Evolutionary conservation across 2,797 vertebrate species (phyloP).

Genomic region (Acomys russatus): DNA sequence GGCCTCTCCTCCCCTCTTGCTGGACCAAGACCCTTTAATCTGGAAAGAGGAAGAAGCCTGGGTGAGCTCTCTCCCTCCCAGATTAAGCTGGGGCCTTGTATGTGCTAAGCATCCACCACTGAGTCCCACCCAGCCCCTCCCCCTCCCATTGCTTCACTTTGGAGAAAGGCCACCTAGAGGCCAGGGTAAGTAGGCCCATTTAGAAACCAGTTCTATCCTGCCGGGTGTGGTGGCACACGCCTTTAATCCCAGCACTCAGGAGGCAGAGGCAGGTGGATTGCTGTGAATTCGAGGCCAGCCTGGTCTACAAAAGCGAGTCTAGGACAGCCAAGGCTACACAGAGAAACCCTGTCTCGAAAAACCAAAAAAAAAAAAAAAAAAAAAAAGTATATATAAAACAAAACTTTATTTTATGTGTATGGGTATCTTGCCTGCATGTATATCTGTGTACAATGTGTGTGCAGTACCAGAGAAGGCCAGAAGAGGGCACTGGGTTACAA

Average conservation of each 20-base stretch:
- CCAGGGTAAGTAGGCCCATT: neutral
- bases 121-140: neutral
- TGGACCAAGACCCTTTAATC: slow-evolving; percentile 98
- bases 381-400: too few relatives aligned
- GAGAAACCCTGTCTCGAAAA: too few relatives aligned
- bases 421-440: neutral
- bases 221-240: too few relatives aligned
- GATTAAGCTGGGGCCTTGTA: neutral
- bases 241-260: too few relatives aligned
- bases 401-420: too few relatives aligned
- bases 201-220: slow-evolving; percentile 35
- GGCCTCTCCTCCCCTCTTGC: slow-evolving; percentile 93
- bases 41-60: slow-evolving; percentile 83
- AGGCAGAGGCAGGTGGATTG: too few relatives aligned
- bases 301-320: too few relatives aligned
- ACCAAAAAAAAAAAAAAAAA: too few relatives aligned
- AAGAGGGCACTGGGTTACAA: neutral
- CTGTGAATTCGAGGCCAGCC: too few relatives aligned
- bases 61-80: neutral
- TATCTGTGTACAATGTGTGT: neutral
- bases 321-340: too few relatives aligned
- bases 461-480: neutral
- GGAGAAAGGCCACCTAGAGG: neutral
- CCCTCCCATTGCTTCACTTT: neutral
- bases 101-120: neutral